Evolutionary conservation across 1,140 invertebrate species (phyloP).

Genomic region (Caenorhabditis tropicalis): DNA sequence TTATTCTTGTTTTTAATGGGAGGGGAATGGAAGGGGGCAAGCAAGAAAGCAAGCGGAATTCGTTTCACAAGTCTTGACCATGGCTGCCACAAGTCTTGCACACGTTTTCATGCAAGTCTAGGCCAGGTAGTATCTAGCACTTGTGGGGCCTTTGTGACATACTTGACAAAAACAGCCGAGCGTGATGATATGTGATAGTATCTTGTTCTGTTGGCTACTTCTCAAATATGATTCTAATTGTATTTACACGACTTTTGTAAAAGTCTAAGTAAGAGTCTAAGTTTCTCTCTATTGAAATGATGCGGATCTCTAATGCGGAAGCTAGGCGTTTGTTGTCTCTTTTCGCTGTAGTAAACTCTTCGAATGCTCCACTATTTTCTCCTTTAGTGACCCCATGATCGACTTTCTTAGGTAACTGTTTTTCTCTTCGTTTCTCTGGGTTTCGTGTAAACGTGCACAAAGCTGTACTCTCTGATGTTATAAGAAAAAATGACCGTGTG

Average conservation of each 20-base stretch:
- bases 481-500: slow-evolving; percentile 36
- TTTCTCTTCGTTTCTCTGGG: background rate
- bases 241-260: slow-evolving; percentile 17
- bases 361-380: slow-evolving; percentile 9
- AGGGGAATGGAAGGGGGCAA: too few relatives aligned
- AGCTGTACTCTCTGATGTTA: background rate
- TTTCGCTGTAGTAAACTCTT: background rate
- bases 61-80: too few relatives aligned
- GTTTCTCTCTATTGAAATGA: background rate
- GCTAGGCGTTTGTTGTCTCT: background rate
- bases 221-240: too few relatives aligned
- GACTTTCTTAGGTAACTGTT: slow-evolving; percentile 31
- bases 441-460: background rate
- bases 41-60: too few relatives aligned
- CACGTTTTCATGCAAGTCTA: too few relatives aligned
- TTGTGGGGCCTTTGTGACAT: too few relatives aligned
- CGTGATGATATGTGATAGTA: background rate
- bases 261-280: background rate
- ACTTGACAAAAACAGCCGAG: too few relatives aligned
- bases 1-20: too few relatives aligned
- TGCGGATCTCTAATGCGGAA: slow-evolving; percentile 38
- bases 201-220: too few relatives aligned
- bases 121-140: too few relatives aligned
- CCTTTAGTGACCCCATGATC: slow-evolving; percentile 35
- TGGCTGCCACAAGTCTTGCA: too few relatives aligned